Base-by-base conservation (phyloP, 2,113 vertebrate species). In the Serinus canaria region DNA sequence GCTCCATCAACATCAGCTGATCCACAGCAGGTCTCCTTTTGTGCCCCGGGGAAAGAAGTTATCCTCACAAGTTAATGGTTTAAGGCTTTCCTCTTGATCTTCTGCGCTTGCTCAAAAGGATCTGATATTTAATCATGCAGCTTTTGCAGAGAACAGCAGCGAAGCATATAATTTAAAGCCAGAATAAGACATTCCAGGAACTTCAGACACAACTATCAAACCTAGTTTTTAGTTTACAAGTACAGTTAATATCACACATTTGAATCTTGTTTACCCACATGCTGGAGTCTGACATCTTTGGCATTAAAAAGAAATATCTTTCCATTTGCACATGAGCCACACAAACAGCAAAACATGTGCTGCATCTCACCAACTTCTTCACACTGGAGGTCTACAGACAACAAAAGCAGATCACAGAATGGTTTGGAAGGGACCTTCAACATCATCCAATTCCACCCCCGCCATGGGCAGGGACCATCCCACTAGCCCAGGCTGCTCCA, bases 1-100 rank as follows among this genome's bases (percentile, higher is more conserved):
- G 63, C 74, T 95, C 70, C 69, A 75, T 23, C 83, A 76, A 64
- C 64, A 93, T 79, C 47, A 87, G 86, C 44, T 70, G 64, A 93
- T 39, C 62, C 69, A 50, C 76, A 68, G 74, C 84, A 58, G 2
- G 67, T 19, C 67, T 73, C 56, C 66, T 33, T 1, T 15, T 43
- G 4, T 63, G 74, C 70, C 74, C 46, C 10, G 9, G 67, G 28
- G 23, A 74, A 47, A 83, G 33, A 49, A 72, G 31, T 35, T 70
- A 37, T 33, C 41, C 55, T 85, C 49, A 52, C 6, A 20, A 56
- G 41, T 64, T 37, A 41, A 76, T 3, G 9, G 8, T 28, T 49
- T 63, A 13, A 83, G n/a, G 67, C 50, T 80, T 73, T 80, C n/a
- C 67, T 80, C 70, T 62, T 4, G 0, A 56, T 56, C 47, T 6